Conservation (phyloP, 2,888 invertebrate species). For the Trissoscelio sp. region DNA sequence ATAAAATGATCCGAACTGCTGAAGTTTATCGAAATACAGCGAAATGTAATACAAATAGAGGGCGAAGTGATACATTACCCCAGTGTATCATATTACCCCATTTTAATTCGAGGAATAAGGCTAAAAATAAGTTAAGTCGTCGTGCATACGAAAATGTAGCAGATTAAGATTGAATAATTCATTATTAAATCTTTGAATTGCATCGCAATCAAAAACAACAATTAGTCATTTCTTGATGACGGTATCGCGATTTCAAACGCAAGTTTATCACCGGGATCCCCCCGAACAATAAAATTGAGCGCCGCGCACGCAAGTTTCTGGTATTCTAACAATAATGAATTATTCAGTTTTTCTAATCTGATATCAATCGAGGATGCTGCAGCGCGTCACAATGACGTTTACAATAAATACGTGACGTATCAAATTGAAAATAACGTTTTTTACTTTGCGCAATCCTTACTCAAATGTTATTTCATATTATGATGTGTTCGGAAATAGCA, state of each 20-base stretch:
- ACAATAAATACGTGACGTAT: conserved; percentile 21
- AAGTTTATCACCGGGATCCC: conserved; percentile 27
- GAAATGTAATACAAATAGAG: conserved; percentile 45
- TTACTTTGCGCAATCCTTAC: not conserved
- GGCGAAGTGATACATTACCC: conserved; percentile 54
- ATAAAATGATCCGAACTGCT: not conserved
- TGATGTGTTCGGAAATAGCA: too few relatives aligned
- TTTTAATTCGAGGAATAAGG: conserved; percentile 28
- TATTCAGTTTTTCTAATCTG: conserved; percentile 8
- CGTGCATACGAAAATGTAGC: not conserved
- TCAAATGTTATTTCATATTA: conserved; percentile 2
- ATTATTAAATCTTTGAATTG: not conserved
- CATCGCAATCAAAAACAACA: conserved; percentile 16
- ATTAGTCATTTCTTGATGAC: conserved; percentile 33
- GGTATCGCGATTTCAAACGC: conserved; percentile 8
- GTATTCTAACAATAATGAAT: conserved; percentile 31
- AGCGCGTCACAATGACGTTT: conserved; percentile 26
- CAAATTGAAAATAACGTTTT: conserved; percentile 22
- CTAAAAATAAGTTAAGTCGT: conserved; percentile 37
- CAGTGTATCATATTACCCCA: conserved; percentile 53
- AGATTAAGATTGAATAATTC: conserved; percentile 31
- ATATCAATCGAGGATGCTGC: conserved; percentile 5
- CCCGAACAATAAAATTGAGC: not conserved
- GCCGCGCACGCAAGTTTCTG: conserved; percentile 2
- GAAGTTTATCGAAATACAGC: conserved; percentile 48